These are phyloP conservation scores for Indicator maculatus DNA, from an alignment of 2,113 vertebrate genomes.

Conservation along the genomic window DNA sequence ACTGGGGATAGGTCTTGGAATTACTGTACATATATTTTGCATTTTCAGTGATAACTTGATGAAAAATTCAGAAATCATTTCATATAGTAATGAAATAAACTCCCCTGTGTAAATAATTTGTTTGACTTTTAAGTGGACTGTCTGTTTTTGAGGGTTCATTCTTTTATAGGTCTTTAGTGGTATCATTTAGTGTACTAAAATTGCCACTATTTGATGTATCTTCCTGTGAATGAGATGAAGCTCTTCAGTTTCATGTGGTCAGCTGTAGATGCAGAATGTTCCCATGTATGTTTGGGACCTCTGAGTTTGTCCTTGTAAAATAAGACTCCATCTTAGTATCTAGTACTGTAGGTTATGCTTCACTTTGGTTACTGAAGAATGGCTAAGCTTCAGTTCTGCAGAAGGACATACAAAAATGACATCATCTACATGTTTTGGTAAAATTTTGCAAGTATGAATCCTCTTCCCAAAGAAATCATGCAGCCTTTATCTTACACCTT, in stretches of 20 bases:
- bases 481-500: neutral
- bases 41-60: neutral
- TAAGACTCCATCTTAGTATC: neutral
- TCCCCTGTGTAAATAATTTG: neutral
- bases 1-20: constrained; percentile 18
- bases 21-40: constrained; percentile 10
- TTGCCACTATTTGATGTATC: neutral
- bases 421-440: neutral
- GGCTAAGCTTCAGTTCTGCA: neutral
- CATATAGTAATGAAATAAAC: neutral
- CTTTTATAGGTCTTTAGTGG: neutral
- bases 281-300: neutral
- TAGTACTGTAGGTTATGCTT: neutral
- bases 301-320: neutral
- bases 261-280: neutral
- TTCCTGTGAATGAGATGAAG: neutral
- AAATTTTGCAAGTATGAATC: neutral
- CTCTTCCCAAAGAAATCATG: neutral
- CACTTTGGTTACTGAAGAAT: neutral
- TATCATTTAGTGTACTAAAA: neutral
- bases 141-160: neutral
- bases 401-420: neutral
- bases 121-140: constrained; percentile 17
- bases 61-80: constrained; percentile 39
- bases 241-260: neutral